These are phyloP conservation scores for Neomorphus geoffroyi DNA, from an alignment of 2,797 vertebrate species.

Conservation along the genomic window DNA sequence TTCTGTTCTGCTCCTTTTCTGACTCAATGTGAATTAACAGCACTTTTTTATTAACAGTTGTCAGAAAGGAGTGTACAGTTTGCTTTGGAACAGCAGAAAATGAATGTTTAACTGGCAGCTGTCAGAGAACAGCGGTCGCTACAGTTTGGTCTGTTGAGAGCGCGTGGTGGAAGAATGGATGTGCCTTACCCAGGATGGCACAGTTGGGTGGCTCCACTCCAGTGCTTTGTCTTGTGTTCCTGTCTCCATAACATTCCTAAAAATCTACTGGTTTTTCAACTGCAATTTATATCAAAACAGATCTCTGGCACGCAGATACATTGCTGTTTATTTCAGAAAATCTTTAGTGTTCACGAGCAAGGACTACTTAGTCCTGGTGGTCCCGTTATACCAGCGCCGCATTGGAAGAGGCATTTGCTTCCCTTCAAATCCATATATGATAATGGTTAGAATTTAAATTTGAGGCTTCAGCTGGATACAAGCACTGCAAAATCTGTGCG, in stretches of 20 bases:
- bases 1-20: background rate
- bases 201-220: background rate
- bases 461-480: background rate
- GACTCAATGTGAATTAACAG: background rate
- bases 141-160: background rate
- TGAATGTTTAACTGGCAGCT: background rate
- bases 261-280: background rate
- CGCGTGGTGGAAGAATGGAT: rapidly evolving
- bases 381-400: background rate
- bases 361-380: background rate
- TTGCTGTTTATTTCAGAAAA: background rate
- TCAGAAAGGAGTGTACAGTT: background rate
- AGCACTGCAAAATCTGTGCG: background rate
- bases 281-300: background rate
- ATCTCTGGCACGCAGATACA: background rate
- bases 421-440: background rate
- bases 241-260: background rate
- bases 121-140: background rate
- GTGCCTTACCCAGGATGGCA: background rate
- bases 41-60: background rate
- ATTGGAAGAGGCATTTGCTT: background rate
- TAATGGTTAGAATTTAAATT: background rate
- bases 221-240: background rate
- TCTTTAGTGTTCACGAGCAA: background rate
- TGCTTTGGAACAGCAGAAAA: background rate